A percentile compares a stretch with the other conserved stretches of the same genome.
phyloP scores from a whole-genome alignment of 2,113 vertebrate genomes.

The Burhinus bistriatus region DNA sequence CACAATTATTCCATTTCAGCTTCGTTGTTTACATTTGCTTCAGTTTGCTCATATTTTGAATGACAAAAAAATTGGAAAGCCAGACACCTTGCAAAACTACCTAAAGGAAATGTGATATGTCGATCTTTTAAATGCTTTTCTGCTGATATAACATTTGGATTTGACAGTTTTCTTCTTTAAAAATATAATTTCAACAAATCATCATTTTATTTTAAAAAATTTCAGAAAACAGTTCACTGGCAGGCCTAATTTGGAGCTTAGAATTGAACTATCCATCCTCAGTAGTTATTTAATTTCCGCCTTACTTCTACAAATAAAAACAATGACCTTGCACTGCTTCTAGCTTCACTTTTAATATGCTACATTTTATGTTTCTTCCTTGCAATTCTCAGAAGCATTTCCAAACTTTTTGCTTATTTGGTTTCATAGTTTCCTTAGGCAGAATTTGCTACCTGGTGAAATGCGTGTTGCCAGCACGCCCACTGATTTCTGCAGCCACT shows the following conservation, averaged over 20 bases:
- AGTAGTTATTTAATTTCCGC: background rate
- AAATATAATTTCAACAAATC: background rate
- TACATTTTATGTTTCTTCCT: background rate
- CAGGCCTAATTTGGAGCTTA: background rate
- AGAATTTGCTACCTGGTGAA: background rate
- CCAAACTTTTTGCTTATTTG: background rate
- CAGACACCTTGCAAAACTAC: background rate
- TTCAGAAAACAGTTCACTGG: background rate
- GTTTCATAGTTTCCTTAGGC: background rate
- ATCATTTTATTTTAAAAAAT: background rate
- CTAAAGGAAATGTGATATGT: background rate
- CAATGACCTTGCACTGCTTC: background rate
- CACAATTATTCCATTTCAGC: background rate
- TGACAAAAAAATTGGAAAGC: background rate
- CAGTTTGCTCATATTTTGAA: background rate
- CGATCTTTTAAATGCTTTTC: background rate
- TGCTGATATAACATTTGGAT: background rate
- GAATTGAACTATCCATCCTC: background rate
- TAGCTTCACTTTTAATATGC: background rate
- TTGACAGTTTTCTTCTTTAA: background rate
- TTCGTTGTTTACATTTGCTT: background rate
- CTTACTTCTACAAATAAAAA: background rate
- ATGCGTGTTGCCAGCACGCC: background rate
- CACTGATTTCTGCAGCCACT: background rate
- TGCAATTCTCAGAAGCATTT: background rate